phyloP scores from a whole-genome alignment of 2,888 invertebrate genomes.

The Drosophila neutralis region DNA sequence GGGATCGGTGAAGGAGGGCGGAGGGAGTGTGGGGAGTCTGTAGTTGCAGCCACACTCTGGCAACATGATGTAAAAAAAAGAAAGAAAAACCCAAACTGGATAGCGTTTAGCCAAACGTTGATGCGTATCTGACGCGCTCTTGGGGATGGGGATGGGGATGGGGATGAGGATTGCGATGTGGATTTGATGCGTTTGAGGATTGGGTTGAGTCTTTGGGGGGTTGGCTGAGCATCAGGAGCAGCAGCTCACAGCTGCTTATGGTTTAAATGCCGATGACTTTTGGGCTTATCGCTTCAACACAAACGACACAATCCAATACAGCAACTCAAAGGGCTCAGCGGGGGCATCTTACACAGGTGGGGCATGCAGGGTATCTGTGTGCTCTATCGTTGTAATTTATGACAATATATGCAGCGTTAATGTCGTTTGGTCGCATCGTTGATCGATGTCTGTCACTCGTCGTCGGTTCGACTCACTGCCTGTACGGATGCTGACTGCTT shows the following conservation, averaged over 20 bases:
- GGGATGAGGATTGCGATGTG: slow-evolving; percentile 34
- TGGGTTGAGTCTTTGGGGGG: slow-evolving; percentile 68
- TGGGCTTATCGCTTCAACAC: slow-evolving; percentile 67
- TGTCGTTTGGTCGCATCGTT: slow-evolving; percentile 74
- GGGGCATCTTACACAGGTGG: background rate
- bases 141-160: slow-evolving; percentile 46
- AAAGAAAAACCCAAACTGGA: slow-evolving; percentile 59
- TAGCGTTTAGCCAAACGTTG: slow-evolving; percentile 75
- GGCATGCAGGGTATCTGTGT: background rate
- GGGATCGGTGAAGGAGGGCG: background rate
- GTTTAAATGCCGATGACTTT: slow-evolving; percentile 77
- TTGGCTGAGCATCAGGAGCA: slow-evolving; percentile 41
- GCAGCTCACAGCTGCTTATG: slow-evolving; percentile 52
- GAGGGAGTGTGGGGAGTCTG: background rate
- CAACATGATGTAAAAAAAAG: slow-evolving; percentile 25
- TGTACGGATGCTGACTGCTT: slow-evolving; percentile 73
- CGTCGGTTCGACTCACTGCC: slow-evolving; percentile 32
- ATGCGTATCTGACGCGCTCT: slow-evolving; percentile 72
- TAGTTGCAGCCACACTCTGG: slow-evolving; percentile 24
- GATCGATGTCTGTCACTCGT: slow-evolving; percentile 76
- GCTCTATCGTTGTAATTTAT: slow-evolving; percentile 79
- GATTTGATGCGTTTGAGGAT: slow-evolving; percentile 9
- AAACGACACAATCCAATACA: slow-evolving; percentile 35
- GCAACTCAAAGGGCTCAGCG: slow-evolving; percentile 41
- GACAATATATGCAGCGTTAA: slow-evolving; percentile 84